Conservation (phyloP, 2,113 vertebrate species). For the Spilogale gracilis region DNA sequence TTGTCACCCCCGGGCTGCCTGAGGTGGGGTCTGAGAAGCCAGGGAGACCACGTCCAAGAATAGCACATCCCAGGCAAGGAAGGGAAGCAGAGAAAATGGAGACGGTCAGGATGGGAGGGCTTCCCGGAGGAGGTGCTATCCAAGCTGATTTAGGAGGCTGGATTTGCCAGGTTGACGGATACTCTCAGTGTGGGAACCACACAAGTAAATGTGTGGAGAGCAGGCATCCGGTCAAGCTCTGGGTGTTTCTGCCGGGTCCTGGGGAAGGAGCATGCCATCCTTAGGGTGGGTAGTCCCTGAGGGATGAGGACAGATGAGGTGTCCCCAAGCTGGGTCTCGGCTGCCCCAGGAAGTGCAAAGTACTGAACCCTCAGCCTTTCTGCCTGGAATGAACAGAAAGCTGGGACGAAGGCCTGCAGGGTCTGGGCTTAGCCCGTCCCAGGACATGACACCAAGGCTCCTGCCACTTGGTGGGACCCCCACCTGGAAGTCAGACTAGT, state of each 20-base stretch:
- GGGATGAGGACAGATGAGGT: not conserved
- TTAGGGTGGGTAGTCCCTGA: too few species aligned
- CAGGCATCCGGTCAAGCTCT: rapidly evolving
- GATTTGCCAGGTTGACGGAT: not conserved
- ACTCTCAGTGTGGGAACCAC: rapidly evolving
- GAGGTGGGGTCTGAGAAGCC: not conserved
- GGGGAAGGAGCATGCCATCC: not conserved
- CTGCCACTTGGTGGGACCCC: not conserved
- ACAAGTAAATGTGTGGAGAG: not conserved
- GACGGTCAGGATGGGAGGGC: not conserved
- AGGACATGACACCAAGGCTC: rapidly evolving
- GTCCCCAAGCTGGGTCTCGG: rapidly evolving
- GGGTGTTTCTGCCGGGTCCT: not conserved
- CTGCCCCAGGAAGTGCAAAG: not conserved
- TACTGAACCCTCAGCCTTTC: too few species aligned
- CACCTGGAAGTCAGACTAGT: not conserved
- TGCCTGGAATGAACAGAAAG: not conserved
- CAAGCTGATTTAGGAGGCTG: not conserved
- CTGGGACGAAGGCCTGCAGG: not conserved
- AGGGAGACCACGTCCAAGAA: not conserved
- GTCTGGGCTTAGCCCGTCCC: not conserved
- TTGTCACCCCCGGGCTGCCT: too few species aligned
- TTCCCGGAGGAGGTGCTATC: not conserved
- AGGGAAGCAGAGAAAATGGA: not conserved
- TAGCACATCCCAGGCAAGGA: not conserved